Evolutionary conservation across 1,140 invertebrate genomes (phyloP), one percentile per base, ranked within the genome.

Genomic region (Dendrolimus punctatus): DNA sequence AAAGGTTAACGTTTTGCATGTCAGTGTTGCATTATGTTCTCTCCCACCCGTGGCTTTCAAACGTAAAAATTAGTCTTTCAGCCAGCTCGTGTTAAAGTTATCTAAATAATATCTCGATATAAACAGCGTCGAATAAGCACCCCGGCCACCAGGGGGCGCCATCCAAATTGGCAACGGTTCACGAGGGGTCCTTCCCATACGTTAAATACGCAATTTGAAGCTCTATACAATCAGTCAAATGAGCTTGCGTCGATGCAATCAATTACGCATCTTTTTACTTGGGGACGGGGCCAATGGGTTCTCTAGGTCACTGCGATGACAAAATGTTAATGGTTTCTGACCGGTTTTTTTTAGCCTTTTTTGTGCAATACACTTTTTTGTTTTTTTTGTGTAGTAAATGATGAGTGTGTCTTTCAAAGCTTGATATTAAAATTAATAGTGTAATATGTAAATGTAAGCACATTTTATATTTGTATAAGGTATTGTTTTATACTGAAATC

Each of bases 141-240:
- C 60, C 63, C 64, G 47, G 53, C 54, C 57, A 47, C 51, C 38
- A 48, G 55, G 55, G 75, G 78, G 79, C 63, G 76, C 53, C 61
- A 46, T 58, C 68, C 68, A 83, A 83, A 83, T 83, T 85, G 80
- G 80, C 81, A 81, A 67, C 74, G 68, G 69, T 73, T 76, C 77
- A 68, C 73, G 67, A 83, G 76, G 80, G 78, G 71, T 64, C 73
- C 23, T 75, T 77, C 73, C 79, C 74, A 76, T 79, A 81, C 74
- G 78, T 78, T 81, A 83, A 82, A 85, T 85, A 83, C 76, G 75
- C 77, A 78, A 80, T 82, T 80, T 71, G 60, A 68, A 72, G 64
- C 64, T 71, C 71, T 61, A 71, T 78, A 85, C 82, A 85, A 85
- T 83, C 78, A 83, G 59, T 68, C 69, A 83, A 83, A 85, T 80